Base-by-base conservation (phyloP, 1,140 invertebrate genomes). In the Radopholus similis region DNA sequence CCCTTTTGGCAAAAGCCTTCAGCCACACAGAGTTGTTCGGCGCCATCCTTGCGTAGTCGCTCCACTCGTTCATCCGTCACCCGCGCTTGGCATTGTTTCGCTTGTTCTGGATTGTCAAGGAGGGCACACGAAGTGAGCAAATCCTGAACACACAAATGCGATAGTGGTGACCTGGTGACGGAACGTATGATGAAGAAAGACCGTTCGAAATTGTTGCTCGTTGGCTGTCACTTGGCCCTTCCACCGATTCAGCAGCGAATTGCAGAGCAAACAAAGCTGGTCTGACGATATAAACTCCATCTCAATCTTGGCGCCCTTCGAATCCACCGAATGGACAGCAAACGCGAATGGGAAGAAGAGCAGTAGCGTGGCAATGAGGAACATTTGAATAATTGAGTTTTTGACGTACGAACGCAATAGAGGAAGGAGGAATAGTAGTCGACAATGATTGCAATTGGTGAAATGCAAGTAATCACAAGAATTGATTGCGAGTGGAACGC, bases 11-110 rank as follows among this genome's bases (percentile, higher is more conserved):
- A 58, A 49, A 58, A 49, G 9, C 44, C 44, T 30, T 58, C 37
- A 40, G 35, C 23, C 23, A 58, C 56, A 32, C 56, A 58, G 9
- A 58, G 26, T 49, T 58, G 23, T 40, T 58, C 56, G 3, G 56
- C 9, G 2, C 37, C 44, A 2, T 38, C 35, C 23, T 38, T 58
- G 5, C 44, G 26, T 26, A 58, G 56, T 38, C 37, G 26, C 6
- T 23, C 56, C 56, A 58, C 18, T 49, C 34, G 26, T 23, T 21
- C 56, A 49, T 58, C 56, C 8, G 6, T 58, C 15, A 58, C 44
- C 32, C 37, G 23, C 3, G 26, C 21, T 26, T 32, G 56, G 56
- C 56, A 58, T 13, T 58, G 26, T 49, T 49, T 58, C 26, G 56
- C 56, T 49, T 58, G 23, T 11, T 5, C 23, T 2, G 56, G 56